Conservation (phyloP, 2,888 invertebrate genomes). For the Cancer borealis region DNA sequence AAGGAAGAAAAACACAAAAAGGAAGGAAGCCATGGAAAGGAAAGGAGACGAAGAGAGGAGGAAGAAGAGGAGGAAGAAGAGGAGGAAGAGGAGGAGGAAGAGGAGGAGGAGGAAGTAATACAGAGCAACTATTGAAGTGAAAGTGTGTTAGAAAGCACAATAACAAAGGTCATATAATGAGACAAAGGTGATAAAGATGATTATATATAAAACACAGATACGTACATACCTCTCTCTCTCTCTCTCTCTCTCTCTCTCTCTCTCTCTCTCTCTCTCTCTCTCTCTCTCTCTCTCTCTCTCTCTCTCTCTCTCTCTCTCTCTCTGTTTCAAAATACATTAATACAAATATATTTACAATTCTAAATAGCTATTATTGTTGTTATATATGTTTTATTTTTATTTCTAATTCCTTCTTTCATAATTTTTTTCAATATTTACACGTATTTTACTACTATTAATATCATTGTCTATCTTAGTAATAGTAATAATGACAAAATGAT, state of each 20-base stretch:
- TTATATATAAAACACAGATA: neutral
- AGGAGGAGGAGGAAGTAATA: neutral
- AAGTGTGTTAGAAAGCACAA: neutral
- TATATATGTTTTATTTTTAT: too few relatives aligned
- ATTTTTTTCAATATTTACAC: too few relatives aligned
- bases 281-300: neutral
- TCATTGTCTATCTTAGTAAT: too few relatives aligned
- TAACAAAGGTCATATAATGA: neutral
- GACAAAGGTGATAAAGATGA: neutral
- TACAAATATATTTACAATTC: too few relatives aligned
- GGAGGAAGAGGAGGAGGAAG: neutral
- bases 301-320: too few relatives aligned
- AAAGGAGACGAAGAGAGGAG: neutral
- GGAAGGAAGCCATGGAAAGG: neutral
- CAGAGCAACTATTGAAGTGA: neutral
- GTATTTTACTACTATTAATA: too few relatives aligned
- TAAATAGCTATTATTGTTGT: too few relatives aligned
- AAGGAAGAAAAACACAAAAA: neutral
- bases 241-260: slow-evolving; percentile 20
- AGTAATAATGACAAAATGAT: too few relatives aligned
- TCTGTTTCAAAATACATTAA: too few relatives aligned
- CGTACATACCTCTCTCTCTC: neutral
- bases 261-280: slow-evolving; percentile 1
- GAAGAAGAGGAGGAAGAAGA: neutral
- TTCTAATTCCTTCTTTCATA: too few relatives aligned